These are phyloP conservation scores for Dugesia japonica DNA, from an alignment of 2,888 invertebrate species.

Conservation along the genomic window DNA sequence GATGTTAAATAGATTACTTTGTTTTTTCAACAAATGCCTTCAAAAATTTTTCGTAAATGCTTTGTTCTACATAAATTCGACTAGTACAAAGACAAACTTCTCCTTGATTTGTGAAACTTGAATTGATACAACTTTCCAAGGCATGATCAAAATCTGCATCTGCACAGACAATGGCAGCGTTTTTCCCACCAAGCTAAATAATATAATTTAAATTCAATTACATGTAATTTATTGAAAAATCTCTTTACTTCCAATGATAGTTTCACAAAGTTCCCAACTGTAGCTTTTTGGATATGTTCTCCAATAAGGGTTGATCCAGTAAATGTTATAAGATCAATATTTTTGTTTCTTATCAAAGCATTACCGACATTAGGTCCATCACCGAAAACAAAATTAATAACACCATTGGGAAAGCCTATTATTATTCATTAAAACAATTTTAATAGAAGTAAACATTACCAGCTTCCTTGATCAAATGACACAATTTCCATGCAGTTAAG, in stretches of 20 bases:
- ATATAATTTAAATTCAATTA: constrained; percentile 22
- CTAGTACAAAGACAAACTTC: constrained; percentile 53
- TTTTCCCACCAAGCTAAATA: constrained; percentile 52
- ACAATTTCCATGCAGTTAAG: constrained; percentile 51
- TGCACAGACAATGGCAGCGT: constrained; percentile 51
- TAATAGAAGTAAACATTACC: constrained; percentile 41
- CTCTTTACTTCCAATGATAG: constrained; percentile 52
- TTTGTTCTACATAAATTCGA: constrained; percentile 51
- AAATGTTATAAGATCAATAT: constrained; percentile 51
- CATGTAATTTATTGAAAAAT: neutral
- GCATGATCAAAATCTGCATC: constrained; percentile 50
- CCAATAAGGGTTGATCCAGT: constrained; percentile 52
- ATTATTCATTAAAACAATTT: neutral
- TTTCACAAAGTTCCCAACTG: constrained; percentile 50
- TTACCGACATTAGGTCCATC: constrained; percentile 50
- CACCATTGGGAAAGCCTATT: constrained; percentile 51
- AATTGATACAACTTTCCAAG: constrained; percentile 47
- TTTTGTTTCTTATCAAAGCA: constrained; percentile 50
- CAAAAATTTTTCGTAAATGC: constrained; percentile 49
- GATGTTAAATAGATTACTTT: too few species aligned
- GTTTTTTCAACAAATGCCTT: constrained; percentile 44
- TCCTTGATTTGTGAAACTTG: constrained; percentile 52
- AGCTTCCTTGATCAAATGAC: constrained; percentile 49
- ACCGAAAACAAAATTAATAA: constrained; percentile 52
- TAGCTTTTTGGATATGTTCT: constrained; percentile 42